Percentiles rank a stretch among this genome's conserved stretches.
phyloP scores from a whole-genome alignment of 2,113 vertebrate genomes.

The Pachypanchax playfairii region DNA sequence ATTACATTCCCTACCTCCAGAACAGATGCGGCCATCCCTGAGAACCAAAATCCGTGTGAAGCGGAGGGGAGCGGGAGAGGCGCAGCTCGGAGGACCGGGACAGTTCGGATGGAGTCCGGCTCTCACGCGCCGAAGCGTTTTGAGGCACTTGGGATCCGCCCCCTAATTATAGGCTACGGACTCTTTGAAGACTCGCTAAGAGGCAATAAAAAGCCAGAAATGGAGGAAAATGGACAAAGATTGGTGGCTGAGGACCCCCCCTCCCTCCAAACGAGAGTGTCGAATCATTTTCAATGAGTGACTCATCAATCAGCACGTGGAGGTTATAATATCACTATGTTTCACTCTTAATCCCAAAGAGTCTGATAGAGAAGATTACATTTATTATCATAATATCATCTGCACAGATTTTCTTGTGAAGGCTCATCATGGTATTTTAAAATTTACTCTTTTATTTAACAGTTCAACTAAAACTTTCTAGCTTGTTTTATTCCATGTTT shows the following conservation, averaged over 20 bases:
- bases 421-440: no score
- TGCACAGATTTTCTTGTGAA: no score
- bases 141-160: conserved; percentile 80
- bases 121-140: conserved; percentile 77
- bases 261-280: conserved; percentile 53
- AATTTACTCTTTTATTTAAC: background rate
- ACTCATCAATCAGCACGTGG: conserved; percentile 69
- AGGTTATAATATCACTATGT: conserved; percentile 58
- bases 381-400: no score
- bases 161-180: conserved; percentile 80
- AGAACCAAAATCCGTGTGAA: conserved; percentile 80
- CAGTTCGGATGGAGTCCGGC: conserved; percentile 78
- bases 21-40: conserved; percentile 86
- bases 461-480: no score
- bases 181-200: conserved; percentile 81
- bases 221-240: conserved; percentile 55
- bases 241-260: conserved; percentile 70
- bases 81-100: conserved; percentile 76
- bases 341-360: no score
- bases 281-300: conserved; percentile 62
- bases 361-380: no score
- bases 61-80: conserved; percentile 67
- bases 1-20: conserved; percentile 82
- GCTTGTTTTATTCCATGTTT: no score
- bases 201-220: conserved; percentile 75